Evolutionary conservation across 2,888 invertebrate species (phyloP), one percentile per base, ranked within the genome.

Genomic region (Plebejus argus): DNA sequence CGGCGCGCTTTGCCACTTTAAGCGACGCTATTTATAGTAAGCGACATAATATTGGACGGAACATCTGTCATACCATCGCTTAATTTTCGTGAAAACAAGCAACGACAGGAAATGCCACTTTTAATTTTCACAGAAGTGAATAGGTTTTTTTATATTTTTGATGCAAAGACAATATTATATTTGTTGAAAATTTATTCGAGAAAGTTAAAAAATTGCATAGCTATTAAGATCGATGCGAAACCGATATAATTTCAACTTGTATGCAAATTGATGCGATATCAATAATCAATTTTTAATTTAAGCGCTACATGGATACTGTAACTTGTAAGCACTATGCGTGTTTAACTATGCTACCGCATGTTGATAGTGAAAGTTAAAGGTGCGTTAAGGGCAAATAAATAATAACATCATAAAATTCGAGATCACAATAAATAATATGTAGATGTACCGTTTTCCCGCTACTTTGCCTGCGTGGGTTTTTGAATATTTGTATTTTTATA

Each of bases 1-100:
- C 91, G 93, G 91, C 90, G 87, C 87, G 87, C 91, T 91, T 92
- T 90, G 87, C 92, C 90, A 91, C 92, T 93, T 93, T 89, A 90
- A 91, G 87, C 86, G 87, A 85, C 66, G 88, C 93, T 93, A 94
- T 94, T 93, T 92, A 93, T 93, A 93, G 89, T 84, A 82, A 86
- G 85, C 86, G 88, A 88, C 87, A 88, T 86, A 85, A 88, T 86
- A 85, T 88, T 85, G 86, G 86, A 85, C 85, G 28, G 61, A 77
- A 58, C 77, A 77, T 77, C 77, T 77, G 77, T 74, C 72, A 72
- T 33, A 53, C 35, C 71, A 77, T 56, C 53, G 23, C 12, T 20
- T 45, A 72, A 74, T 74, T 53, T 74, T 72, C 23, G 28, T 72
- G 71, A 70, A 39, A 39, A 23, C 20, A 70, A 39, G 4, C 5